Base-by-base conservation (phyloP, 1,140 invertebrate species). In the Atta cephalotes region DNA sequence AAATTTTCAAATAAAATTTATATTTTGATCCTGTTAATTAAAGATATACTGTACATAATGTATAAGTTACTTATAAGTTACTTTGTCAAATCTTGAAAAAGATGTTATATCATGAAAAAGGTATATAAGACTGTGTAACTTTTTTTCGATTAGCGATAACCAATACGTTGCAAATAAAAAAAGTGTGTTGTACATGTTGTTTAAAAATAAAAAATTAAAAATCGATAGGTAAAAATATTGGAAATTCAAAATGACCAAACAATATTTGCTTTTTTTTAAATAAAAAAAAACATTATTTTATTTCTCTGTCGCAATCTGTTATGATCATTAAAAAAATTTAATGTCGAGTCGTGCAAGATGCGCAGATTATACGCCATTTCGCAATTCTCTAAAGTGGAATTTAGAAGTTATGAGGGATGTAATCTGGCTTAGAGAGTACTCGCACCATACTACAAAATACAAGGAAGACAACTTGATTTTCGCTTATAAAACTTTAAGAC, bases 381-480 rank as follows among this genome's bases (percentile, higher is more conserved):
- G 74, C 31, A 62, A 88, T 80, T 66, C 58, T 21, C 3, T 3
- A 14, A 10, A 63, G n/a, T 25, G 14, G 14, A 4, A 79, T 65
- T 63, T 72, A 1, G 21, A 35, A 28, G 39, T 70, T 68, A 88
- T 25, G 62, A 86, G 35, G 28, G 60, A 10, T 58, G 31, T 66
- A 85, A 89, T 78, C 51, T n/a, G 66, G 85, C 79, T 45, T 45
- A 56, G 2, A 28, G 16, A 79, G 39, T 16, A 49, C 2, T 51
- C 6, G 60, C 12, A 3, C 9, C 58, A 45, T 16, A 45, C 2
- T 21, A 70, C 9, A 65, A 81, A 80, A 39, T 78, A 18, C 14
- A 25, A 35, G 9, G 39, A 16, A 25, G 25, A 10, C 2, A 14
- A 39, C 2, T 49, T 39, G 35, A 14, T 79, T 63, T 49, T 62